Evolutionary conservation across 1,140 invertebrate species (phyloP).

Genomic region (Chironomus striatipennis): DNA sequence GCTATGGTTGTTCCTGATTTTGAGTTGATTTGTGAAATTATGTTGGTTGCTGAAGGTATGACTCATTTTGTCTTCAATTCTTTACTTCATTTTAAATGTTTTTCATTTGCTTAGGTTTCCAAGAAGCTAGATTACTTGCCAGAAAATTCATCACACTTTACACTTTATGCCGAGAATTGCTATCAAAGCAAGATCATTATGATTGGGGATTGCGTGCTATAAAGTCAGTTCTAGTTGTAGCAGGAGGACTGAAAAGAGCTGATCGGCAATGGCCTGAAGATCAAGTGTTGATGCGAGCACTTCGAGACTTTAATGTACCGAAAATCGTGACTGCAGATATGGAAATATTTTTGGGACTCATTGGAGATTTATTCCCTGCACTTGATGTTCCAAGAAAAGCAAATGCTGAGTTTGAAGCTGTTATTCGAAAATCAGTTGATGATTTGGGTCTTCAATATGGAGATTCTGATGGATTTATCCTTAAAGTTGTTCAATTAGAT

Average conservation of each 20-base stretch:
- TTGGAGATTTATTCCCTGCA: conserved; percentile 91
- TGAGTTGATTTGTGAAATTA: conserved; percentile 95
- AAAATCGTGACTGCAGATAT: conserved; percentile 94
- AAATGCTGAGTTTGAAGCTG: conserved; percentile 87
- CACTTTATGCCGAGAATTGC: conserved; percentile 84
- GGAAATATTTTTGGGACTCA: conserved; percentile 95
- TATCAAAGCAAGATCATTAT: conserved; percentile 97
- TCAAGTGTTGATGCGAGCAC: conserved; percentile 93
- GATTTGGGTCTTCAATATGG: conserved; percentile 88
- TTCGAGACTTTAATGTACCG: conserved; percentile 93
- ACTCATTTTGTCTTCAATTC: no score
- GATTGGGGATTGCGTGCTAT: conserved; percentile 95
- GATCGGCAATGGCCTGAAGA: conserved; percentile 91
- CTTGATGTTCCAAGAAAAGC: conserved; percentile 86
- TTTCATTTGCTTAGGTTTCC: conserved; percentile 67
- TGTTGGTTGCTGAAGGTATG: conserved; percentile 95
- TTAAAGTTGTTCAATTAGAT: conserved; percentile 93
- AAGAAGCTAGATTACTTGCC: conserved; percentile 85
- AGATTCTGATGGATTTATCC: conserved; percentile 76
- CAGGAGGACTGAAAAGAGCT: conserved; percentile 85
- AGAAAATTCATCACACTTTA: conserved; percentile 95
- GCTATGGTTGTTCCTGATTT: conserved; percentile 97
- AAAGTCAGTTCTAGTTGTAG: conserved; percentile 92
- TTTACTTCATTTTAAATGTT: no score
- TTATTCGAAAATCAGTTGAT: conserved; percentile 83